Conservation (phyloP, 2,888 invertebrate genomes). For the Heliconius charithonia region DNA sequence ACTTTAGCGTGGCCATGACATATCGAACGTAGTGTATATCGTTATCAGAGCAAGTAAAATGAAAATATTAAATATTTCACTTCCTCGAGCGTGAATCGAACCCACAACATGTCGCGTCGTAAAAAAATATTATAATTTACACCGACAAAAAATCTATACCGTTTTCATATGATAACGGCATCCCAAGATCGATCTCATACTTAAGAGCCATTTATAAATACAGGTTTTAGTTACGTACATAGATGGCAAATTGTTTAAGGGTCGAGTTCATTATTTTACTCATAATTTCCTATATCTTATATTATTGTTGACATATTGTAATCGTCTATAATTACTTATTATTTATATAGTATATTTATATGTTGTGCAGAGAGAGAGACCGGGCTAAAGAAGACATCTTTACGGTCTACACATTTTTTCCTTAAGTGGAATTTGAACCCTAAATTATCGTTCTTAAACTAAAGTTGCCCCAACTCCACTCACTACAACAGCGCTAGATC, state of each 20-base stretch:
- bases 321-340: background rate
- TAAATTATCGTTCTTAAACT: background rate
- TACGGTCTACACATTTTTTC: background rate
- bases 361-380: background rate
- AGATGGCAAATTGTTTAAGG: background rate
- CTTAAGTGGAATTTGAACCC: background rate
- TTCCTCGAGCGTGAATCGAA: too few species aligned
- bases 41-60: too few species aligned
- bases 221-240: background rate
- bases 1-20: too few species aligned
- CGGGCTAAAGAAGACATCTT: too few species aligned
- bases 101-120: too few species aligned
- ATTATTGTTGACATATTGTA: constrained; percentile 1
- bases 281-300: background rate
- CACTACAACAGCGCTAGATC: background rate
- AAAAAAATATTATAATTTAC: too few species aligned
- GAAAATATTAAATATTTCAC: too few species aligned
- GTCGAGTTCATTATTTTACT: background rate
- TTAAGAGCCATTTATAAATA: background rate
- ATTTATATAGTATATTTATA: too few species aligned
- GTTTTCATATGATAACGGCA: background rate
- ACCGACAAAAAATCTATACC: too few species aligned
- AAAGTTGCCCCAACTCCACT: background rate
- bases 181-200: background rate
- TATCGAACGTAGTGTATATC: too few species aligned